Conservation (phyloP, 1,140 invertebrate genomes). For the Drosophila prosaltans region DNA sequence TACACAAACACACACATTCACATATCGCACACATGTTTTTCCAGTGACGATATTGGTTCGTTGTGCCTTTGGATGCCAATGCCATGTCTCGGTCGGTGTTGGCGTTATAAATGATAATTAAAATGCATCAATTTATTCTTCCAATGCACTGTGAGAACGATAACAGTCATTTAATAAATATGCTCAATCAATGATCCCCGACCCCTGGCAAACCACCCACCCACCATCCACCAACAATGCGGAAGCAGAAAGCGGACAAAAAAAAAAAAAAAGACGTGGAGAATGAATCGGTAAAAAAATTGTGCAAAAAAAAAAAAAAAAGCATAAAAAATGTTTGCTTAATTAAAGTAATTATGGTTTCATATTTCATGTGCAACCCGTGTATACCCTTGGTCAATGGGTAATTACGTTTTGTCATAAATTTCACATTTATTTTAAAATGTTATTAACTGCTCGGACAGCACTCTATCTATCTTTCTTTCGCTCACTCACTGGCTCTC, state of each 20-base stretch:
- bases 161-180: slow-evolving; percentile 79
- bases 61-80: background rate
- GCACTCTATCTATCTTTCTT: background rate
- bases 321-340: slow-evolving; percentile 69
- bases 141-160: slow-evolving; percentile 44
- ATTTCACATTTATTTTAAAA: slow-evolving; percentile 78
- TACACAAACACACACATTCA: background rate
- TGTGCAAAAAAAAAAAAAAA: slow-evolving; percentile 31
- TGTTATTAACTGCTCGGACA: slow-evolving; percentile 62
- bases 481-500: background rate
- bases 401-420: slow-evolving; percentile 79
- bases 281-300: slow-evolving; percentile 37
- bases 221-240: background rate
- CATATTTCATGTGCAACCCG: slow-evolving; percentile 64
- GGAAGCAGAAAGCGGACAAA: slow-evolving; percentile 21
- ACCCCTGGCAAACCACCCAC: background rate
- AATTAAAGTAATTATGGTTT: slow-evolving; percentile 81
- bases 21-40: background rate
- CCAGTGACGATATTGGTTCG: background rate
- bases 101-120: slow-evolving; percentile 71
- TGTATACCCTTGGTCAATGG: slow-evolving; percentile 38
- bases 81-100: background rate
- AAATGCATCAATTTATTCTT: slow-evolving; percentile 72
- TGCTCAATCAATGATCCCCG: slow-evolving; percentile 68
- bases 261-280: background rate